Conservation (phyloP, 1,140 invertebrate genomes). For the Drosophila suzukii region DNA sequence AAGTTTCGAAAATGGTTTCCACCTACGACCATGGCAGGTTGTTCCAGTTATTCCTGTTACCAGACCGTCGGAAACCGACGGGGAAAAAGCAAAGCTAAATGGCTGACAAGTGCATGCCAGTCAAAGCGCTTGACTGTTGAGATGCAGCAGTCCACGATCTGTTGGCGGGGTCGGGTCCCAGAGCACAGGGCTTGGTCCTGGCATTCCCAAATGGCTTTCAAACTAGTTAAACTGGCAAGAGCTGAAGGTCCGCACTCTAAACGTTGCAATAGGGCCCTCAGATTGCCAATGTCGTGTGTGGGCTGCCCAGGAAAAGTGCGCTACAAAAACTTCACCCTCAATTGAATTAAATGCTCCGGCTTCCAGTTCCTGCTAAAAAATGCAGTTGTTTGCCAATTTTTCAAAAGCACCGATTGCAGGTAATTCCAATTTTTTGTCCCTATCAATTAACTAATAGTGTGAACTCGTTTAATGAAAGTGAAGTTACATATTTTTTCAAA, state of each 20-base stretch:
- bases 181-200: conserved; percentile 21
- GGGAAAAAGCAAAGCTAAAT: conserved; percentile 35
- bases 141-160: conserved; percentile 14
- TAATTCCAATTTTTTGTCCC: not conserved
- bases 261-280: not conserved
- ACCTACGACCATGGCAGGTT: conserved; percentile 29
- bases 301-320: not conserved
- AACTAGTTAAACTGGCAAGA: conserved; percentile 49
- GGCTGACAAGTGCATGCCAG: conserved; percentile 53
- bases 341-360: conserved; percentile 30
- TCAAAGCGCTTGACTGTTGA: conserved; percentile 39
- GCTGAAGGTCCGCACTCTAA: conserved; percentile 8
- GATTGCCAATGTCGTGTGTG: conserved; percentile 13
- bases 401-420: conserved; percentile 1
- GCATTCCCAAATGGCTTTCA: conserved; percentile 46
- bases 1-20: conserved; percentile 40
- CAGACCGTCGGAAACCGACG: conserved; percentile 5
- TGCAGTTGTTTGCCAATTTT: not conserved
- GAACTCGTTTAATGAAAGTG: not conserved
- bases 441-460: conserved; percentile 6
- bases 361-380: not conserved
- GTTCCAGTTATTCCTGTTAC: conserved; percentile 14
- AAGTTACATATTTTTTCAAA: not conserved
- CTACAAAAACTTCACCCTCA: conserved; percentile 1
- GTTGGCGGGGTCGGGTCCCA: conserved; percentile 1